Evolutionary conservation across 2,113 vertebrate species (phyloP).

Genomic region (Urocynchramus pylzowi): DNA sequence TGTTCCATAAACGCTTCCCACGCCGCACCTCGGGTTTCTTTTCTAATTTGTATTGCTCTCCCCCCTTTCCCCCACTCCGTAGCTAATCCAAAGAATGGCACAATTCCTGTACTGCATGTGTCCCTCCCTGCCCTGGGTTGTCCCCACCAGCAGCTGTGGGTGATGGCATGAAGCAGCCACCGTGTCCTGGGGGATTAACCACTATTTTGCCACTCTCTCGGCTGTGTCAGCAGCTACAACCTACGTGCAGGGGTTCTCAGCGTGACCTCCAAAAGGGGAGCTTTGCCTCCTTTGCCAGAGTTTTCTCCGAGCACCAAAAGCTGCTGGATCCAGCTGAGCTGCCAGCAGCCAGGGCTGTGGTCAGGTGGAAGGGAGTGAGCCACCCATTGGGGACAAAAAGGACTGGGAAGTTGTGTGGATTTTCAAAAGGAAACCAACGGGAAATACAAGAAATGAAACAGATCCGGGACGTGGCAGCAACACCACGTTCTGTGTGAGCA

Average conservation of each 20-base stretch:
- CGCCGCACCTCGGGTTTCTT: constrained; percentile 33
- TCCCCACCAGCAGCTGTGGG: not conserved
- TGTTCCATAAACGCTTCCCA: constrained; percentile 33
- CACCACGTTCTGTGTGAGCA: not conserved
- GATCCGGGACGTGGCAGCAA: not conserved
- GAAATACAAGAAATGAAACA: not conserved
- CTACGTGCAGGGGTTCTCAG: constrained; percentile 54
- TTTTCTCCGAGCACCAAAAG: not conserved
- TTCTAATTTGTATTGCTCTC: constrained; percentile 29
- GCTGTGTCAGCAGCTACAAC: constrained; percentile 43
- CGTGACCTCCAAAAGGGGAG: not conserved
- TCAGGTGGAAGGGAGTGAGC: not conserved
- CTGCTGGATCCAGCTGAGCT: not conserved
- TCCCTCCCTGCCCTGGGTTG: constrained; percentile 22
- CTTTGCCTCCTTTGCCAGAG: not conserved
- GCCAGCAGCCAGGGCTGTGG: not conserved
- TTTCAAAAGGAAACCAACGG: not conserved
- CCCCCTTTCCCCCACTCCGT: not conserved
- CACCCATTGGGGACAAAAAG: not conserved
- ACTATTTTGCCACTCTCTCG: constrained; percentile 56
- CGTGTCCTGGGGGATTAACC: constrained; percentile 37
- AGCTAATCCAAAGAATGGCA: constrained; percentile 56
- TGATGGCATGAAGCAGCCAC: constrained; percentile 53
- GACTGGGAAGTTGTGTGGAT: not conserved
- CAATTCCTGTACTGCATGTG: constrained; percentile 42